Conservation (phyloP, 2,797 vertebrate species). For the Erpetoichthys calabaricus region DNA sequence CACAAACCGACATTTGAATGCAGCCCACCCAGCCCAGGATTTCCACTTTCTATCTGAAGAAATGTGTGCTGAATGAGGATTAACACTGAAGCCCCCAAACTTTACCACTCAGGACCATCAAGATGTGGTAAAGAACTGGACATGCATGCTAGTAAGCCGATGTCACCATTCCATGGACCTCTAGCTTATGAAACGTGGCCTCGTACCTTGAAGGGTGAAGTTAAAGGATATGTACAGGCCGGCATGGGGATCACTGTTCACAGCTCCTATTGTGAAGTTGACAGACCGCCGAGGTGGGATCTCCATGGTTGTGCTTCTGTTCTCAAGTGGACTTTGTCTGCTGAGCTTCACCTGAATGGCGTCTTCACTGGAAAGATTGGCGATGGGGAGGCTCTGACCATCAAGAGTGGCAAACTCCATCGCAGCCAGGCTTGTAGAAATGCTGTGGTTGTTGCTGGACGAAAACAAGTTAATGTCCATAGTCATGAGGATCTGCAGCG, state of each 20-base stretch:
- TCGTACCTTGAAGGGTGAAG: conserved; percentile 48
- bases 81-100: too few relatives aligned
- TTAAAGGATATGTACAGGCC: conserved; percentile 49
- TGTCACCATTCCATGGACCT: too few relatives aligned
- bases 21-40: too few relatives aligned
- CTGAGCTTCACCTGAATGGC: conserved; percentile 45
- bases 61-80: too few relatives aligned
- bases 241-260: conserved; percentile 28
- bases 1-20: too few relatives aligned
- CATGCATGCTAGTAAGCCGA: too few relatives aligned
- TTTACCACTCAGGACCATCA: too few relatives aligned
- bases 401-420: conserved; percentile 52
- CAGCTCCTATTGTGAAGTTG: conserved; percentile 40
- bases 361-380: conserved; percentile 34
- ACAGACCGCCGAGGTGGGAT: conserved; percentile 28
- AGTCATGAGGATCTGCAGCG: conserved; percentile 48
- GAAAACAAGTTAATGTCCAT: conserved; percentile 24
- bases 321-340: background rate
- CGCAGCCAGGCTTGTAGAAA: conserved; percentile 47
- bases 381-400: conserved; percentile 38
- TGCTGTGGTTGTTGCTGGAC: conserved; percentile 29
- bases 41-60: too few relatives aligned
- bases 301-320: conserved; percentile 5
- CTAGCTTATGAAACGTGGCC: background rate
- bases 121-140: too few relatives aligned